Percentiles rank a stretch among this genome's conserved stretches.
phyloP scores from a whole-genome alignment of 2,113 vertebrate genomes.

The Lonchura striata region DNA sequence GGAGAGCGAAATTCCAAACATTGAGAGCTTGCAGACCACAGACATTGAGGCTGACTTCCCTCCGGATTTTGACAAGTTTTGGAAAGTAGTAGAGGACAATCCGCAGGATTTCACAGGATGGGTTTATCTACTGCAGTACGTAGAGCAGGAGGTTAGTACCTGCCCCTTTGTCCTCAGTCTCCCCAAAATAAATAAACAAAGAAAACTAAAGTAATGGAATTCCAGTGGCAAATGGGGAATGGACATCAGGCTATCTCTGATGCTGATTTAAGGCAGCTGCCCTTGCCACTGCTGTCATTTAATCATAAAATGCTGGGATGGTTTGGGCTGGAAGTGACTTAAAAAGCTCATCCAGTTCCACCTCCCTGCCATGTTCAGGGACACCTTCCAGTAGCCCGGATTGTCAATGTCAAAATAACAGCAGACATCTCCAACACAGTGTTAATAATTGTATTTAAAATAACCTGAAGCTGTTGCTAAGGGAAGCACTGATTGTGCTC shows the following conservation, averaged over 20 bases:
- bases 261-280: neutral
- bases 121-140: constrained; percentile 95
- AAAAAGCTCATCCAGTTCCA: neutral
- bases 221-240: neutral
- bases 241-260: neutral
- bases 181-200: neutral
- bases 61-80: constrained; percentile 92
- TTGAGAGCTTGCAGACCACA: constrained; percentile 60
- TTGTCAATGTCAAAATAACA: rapidly evolving
- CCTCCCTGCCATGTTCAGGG: neutral
- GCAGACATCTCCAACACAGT: rapidly evolving
- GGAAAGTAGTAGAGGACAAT: constrained; percentile 90
- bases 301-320: neutral
- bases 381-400: neutral
- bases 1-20: constrained; percentile 72
- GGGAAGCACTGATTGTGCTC: neutral
- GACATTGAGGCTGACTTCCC: constrained; percentile 80
- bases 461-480: rapidly evolving
- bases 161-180: neutral
- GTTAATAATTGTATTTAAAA: neutral
- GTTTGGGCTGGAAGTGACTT: neutral
- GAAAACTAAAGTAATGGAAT: rapidly evolving
- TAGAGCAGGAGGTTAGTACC: constrained; percentile 93
- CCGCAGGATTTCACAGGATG: constrained; percentile 97
- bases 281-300: neutral